Conservation (phyloP, 2,888 invertebrate genomes). For the Pinctada fucata region DNA sequence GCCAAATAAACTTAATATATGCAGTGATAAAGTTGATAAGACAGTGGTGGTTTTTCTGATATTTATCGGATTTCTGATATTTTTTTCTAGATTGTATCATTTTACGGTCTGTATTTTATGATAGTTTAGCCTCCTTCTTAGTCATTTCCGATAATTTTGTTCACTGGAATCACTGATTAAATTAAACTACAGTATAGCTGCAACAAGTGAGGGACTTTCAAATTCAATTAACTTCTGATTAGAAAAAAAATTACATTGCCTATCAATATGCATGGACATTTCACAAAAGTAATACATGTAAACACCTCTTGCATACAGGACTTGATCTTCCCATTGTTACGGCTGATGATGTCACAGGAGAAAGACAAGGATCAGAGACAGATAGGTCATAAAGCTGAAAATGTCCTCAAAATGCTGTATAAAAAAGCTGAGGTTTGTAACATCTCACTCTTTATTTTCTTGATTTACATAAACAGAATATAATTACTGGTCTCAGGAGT, state of each 20-base stretch:
- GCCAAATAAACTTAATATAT: neutral
- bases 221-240: neutral
- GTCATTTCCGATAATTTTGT: neutral
- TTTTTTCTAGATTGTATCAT: no score
- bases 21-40: no score
- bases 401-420: constrained; percentile 51
- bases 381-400: constrained; percentile 53
- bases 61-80: no score
- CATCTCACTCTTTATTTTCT: neutral
- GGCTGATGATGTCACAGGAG: constrained; percentile 54
- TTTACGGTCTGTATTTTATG: no score
- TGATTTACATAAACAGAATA: no score
- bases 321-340: constrained; percentile 59
- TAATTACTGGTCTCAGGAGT: no score
- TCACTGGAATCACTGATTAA: neutral
- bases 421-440: constrained; percentile 58
- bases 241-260: neutral
- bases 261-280: neutral
- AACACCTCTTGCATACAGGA: constrained; percentile 48
- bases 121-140: neutral
- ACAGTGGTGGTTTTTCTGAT: no score
- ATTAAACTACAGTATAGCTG: neutral
- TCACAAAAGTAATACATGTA: neutral
- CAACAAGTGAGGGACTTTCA: neutral
- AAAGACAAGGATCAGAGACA: constrained; percentile 50